A percentile compares a stretch with the other conserved stretches of the same genome.
Evolutionary conservation across 2,888 invertebrate species (phyloP).

Genomic region (Automeris io): DNA sequence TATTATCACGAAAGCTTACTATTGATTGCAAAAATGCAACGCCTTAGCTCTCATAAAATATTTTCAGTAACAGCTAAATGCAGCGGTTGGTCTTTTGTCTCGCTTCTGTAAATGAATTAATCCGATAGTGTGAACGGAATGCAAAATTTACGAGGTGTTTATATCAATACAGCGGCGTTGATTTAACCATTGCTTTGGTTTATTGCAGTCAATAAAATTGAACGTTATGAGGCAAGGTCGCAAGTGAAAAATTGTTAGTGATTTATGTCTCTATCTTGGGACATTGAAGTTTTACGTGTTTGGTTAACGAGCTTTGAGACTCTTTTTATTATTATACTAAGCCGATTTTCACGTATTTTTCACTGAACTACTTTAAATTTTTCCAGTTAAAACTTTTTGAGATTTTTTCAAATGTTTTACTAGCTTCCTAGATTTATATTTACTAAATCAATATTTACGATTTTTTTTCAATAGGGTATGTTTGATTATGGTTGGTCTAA

Average conservation of each 20-base stretch:
- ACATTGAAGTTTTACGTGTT: constrained; percentile 21
- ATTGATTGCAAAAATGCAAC: constrained; percentile 19
- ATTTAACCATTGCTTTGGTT: constrained; percentile 75
- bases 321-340: no score
- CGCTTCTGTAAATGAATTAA: constrained; percentile 23
- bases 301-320: no score
- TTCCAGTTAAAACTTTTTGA: no score
- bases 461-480: no score
- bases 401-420: no score
- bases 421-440: no score
- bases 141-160: constrained; percentile 70
- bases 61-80: constrained; percentile 67
- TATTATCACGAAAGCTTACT: constrained; percentile 28
- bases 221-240: constrained; percentile 77
- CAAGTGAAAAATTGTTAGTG: constrained; percentile 60
- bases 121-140: constrained; percentile 34
- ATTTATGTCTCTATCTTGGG: constrained; percentile 68
- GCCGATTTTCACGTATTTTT: no score
- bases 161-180: constrained; percentile 72
- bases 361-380: no score
- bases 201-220: constrained; percentile 76
- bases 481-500: no score
- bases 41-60: constrained; percentile 69
- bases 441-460: no score
- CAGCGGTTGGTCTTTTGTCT: constrained; percentile 44